Evolutionary conservation across 1,140 invertebrate species (phyloP).

Genomic region (Vanessa tameamea): DNA sequence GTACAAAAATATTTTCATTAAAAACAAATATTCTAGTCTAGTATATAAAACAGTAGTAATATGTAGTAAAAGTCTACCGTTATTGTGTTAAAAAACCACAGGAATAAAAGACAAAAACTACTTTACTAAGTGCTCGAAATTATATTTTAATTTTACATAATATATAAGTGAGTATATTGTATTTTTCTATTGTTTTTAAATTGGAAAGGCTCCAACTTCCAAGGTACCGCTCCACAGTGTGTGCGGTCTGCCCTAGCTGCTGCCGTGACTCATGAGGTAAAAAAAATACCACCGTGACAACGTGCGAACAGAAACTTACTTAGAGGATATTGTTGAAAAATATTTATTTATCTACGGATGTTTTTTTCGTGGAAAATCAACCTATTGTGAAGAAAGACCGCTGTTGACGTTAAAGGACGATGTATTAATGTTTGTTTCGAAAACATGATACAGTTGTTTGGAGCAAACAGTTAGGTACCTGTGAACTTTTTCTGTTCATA

Average conservation of each 20-base stretch:
- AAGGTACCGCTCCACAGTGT: conserved; percentile 49
- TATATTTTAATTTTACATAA: neutral
- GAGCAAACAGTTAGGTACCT: neutral
- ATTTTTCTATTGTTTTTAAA: conserved; percentile 19
- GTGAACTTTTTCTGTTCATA: neutral
- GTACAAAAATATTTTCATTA: no score
- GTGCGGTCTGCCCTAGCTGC: conserved; percentile 50
- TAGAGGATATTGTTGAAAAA: conserved; percentile 38
- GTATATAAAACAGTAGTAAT: no score
- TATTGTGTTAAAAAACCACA: no score
- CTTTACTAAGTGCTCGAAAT: neutral
- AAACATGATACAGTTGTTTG: neutral
- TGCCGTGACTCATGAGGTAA: conserved; percentile 45
- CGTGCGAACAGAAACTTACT: conserved; percentile 44
- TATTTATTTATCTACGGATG: conserved; percentile 27
- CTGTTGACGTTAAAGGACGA: conserved; percentile 3
- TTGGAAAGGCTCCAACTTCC: conserved; percentile 68
- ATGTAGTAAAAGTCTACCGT: no score
- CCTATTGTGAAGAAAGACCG: neutral
- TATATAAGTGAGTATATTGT: neutral
- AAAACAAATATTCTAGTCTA: no score
- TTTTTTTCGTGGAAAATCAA: conserved; percentile 22
- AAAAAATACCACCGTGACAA: conserved; percentile 43
- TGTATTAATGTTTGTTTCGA: neutral
- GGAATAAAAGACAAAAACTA: no score